Conservation (phyloP, 2,888 invertebrate genomes). For the Drosophila dives region DNA sequence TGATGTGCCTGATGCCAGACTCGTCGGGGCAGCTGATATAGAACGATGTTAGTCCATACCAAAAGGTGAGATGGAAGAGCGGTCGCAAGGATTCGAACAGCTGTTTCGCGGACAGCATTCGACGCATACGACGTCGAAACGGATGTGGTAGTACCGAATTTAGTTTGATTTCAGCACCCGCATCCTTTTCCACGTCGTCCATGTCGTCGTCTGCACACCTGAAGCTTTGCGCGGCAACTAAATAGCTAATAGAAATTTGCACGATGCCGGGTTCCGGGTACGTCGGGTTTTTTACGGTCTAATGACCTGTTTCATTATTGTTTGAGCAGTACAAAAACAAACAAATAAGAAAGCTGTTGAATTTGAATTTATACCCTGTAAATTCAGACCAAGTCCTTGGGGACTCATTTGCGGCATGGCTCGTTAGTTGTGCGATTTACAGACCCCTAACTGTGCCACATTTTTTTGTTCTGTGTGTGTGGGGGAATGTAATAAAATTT, state of each 20-base stretch:
- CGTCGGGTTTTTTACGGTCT: neutral
- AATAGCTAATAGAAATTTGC: slow-evolving; percentile 54
- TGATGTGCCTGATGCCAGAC: slow-evolving; percentile 64
- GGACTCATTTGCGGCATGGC: slow-evolving; percentile 9
- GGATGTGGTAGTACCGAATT: slow-evolving; percentile 40
- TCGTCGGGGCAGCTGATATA: slow-evolving; percentile 60
- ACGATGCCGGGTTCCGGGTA: slow-evolving; percentile 30
- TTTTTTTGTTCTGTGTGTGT: slow-evolving; percentile 14
- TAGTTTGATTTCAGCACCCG: slow-evolving; percentile 32
- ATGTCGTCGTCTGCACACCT: slow-evolving; percentile 53
- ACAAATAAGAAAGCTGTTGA: slow-evolving; percentile 66
- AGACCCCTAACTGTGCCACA: slow-evolving; percentile 13
- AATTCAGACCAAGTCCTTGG: slow-evolving; percentile 27
- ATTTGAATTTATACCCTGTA: slow-evolving; percentile 63
- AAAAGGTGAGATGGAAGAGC: slow-evolving; percentile 74
- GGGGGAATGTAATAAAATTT: slow-evolving; percentile 7
- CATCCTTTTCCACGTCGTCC: slow-evolving; percentile 46
- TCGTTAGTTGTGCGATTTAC: slow-evolving; percentile 59
- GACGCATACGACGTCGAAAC: slow-evolving; percentile 54
- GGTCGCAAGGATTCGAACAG: slow-evolving; percentile 81
- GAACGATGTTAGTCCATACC: slow-evolving; percentile 82
- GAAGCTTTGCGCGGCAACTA: slow-evolving; percentile 66
- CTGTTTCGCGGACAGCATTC: slow-evolving; percentile 75
- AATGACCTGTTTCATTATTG: slow-evolving; percentile 39
- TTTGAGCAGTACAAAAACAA: slow-evolving; percentile 36